Evolutionary conservation across 2,113 vertebrate genomes (phyloP).

Genomic region (Ochotona princeps): DNA sequence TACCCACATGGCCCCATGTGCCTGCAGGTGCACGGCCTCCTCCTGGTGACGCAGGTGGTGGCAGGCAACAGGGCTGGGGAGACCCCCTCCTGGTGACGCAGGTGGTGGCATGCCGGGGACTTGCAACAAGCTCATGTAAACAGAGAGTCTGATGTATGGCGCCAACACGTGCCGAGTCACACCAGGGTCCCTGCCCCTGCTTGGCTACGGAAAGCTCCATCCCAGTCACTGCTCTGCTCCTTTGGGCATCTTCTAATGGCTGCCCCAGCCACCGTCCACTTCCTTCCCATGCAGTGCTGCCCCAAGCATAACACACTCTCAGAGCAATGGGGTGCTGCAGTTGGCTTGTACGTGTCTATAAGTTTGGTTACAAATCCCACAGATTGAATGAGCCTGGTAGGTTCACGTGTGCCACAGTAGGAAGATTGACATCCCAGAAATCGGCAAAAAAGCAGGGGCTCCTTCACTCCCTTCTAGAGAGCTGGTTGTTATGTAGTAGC

Average conservation of each 20-base stretch:
- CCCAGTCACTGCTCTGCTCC: not conserved
- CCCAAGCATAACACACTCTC: no score
- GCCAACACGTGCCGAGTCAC: not conserved
- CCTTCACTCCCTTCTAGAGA: not conserved
- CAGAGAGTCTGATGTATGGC: not conserved
- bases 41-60: not conserved
- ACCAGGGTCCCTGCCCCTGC: no score
- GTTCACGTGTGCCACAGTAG: not conserved
- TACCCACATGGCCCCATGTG: accelerated
- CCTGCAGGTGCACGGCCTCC: accelerated
- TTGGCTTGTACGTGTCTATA: accelerated
- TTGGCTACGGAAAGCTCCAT: not conserved
- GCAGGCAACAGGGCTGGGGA: accelerated
- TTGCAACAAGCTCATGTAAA: not conserved
- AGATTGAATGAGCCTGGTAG: not conserved
- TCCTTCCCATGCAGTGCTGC: no score
- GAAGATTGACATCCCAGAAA: not conserved
- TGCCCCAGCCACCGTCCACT: not conserved
- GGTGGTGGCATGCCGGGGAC: not conserved
- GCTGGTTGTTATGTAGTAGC: not conserved
- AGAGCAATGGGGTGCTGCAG: not conserved
- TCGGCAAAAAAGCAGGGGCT: not conserved
- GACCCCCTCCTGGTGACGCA: not conserved
- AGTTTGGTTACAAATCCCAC: not conserved
- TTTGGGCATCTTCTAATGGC: not conserved